A percentile compares a stretch with the other conserved stretches of the same genome.
Conservation (phyloP, 2,113 vertebrate genomes). For the Rhinichthys klamathensis region DNA sequence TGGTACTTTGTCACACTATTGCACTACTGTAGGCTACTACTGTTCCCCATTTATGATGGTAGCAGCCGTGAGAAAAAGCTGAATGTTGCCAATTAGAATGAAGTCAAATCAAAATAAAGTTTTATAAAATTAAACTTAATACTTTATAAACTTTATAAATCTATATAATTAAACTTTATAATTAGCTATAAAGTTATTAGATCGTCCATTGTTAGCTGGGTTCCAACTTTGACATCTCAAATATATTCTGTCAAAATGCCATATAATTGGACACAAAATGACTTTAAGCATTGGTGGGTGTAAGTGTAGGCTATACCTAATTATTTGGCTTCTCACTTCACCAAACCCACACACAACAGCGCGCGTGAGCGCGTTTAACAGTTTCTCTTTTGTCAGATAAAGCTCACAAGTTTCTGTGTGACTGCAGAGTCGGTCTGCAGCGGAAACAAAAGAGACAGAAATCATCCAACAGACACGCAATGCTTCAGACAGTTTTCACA, state of each 20-base stretch:
- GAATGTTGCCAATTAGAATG: neutral
- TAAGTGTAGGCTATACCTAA: neutral
- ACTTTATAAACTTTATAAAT: too few relatives aligned
- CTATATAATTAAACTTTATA: too few relatives aligned
- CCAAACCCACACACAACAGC: neutral
- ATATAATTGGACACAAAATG: neutral
- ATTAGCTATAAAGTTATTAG: too few relatives aligned
- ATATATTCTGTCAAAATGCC: neutral
- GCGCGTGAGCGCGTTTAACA: neutral
- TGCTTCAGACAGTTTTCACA: neutral
- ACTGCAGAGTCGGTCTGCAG: neutral
- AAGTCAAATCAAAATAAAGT: neutral
- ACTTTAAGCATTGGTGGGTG: neutral
- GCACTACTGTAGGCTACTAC: neutral
- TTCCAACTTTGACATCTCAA: too few relatives aligned
- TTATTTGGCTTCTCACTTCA: neutral
- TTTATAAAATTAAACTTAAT: too few relatives aligned
- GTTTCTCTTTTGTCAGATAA: neutral
- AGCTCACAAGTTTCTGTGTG: neutral
- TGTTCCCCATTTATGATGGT: too few relatives aligned
- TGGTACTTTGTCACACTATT: neutral
- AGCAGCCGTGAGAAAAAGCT: neutral
- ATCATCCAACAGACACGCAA: neutral
- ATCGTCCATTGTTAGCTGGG: too few relatives aligned
- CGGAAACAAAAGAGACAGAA: neutral